These are phyloP conservation scores for Ruditapes philippinarum DNA, from an alignment of 1,140 invertebrate species.

Conservation along the genomic window DNA sequence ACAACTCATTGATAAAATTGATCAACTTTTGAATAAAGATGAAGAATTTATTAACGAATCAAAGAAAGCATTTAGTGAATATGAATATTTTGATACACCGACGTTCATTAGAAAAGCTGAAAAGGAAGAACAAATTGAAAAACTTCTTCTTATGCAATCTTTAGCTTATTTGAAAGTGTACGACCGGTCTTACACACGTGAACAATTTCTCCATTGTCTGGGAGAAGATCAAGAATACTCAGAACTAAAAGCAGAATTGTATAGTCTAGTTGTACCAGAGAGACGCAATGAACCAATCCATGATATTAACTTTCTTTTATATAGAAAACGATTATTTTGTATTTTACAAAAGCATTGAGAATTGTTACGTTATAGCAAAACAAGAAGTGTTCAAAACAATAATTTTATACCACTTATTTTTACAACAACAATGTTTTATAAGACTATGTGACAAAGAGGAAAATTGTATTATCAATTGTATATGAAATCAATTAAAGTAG, in stretches of 20 bases:
- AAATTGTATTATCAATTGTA: no score
- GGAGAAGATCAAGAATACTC: neutral
- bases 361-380: no score
- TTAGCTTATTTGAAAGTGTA: constrained; percentile 4
- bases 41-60: neutral
- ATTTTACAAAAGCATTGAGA: no score
- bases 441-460: no score
- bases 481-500: no score
- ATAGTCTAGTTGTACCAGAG: neutral
- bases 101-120: neutral
- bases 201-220: neutral
- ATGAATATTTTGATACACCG: neutral
- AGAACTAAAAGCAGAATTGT: neutral
- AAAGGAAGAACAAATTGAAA: constrained; percentile 36
- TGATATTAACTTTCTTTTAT: no score
- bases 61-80: neutral
- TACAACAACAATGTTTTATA: no score
- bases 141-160: neutral
- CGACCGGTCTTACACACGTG: neutral
- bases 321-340: no score
- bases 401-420: no score
- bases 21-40: neutral
- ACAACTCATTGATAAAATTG: neutral
- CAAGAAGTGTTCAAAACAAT: no score
- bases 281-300: no score